A percentile compares a stretch with the other conserved stretches of the same genome.
Evolutionary conservation across 2,888 invertebrate species (phyloP).

Genomic region (Agrotis ipsilon): DNA sequence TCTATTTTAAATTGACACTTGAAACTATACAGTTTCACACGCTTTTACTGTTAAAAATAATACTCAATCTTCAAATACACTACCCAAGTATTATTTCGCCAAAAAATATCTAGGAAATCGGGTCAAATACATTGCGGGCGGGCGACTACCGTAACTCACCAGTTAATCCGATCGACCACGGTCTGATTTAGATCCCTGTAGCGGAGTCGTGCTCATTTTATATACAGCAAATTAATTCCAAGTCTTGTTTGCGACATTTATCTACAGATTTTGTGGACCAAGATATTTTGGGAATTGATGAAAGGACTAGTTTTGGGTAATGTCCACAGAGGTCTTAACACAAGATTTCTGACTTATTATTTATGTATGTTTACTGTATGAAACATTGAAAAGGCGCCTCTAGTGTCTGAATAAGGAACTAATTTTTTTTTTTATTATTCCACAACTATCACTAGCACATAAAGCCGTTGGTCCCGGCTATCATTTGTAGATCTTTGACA

Average conservation of each 20-base stretch:
- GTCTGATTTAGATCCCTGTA: conserved; percentile 57
- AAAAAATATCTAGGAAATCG: conserved; percentile 39
- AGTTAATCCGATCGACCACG: conserved; percentile 62
- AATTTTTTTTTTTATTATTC: too few species aligned
- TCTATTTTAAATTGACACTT: too few species aligned
- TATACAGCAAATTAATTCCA: conserved; percentile 66
- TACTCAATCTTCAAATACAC: neutral
- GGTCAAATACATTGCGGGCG: conserved; percentile 53
- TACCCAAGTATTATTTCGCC: conserved; percentile 19
- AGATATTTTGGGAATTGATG: too few species aligned
- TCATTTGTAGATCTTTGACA: too few species aligned
- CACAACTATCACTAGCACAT: too few species aligned
- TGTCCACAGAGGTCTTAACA: neutral
- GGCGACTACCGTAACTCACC: conserved; percentile 54
- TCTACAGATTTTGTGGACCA: conserved; percentile 27
- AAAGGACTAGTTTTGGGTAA: neutral
- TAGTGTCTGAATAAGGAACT: too few species aligned
- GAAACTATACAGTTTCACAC: too few species aligned
- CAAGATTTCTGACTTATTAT: too few species aligned
- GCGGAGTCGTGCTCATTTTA: conserved; percentile 63
- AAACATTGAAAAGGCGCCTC: too few species aligned
- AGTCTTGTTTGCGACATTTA: conserved; percentile 63
- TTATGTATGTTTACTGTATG: too few species aligned
- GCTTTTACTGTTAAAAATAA: too few species aligned
- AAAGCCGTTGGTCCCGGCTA: too few species aligned